Conservation (phyloP, 1,140 invertebrate species). For the Nephila pilipes region DNA sequence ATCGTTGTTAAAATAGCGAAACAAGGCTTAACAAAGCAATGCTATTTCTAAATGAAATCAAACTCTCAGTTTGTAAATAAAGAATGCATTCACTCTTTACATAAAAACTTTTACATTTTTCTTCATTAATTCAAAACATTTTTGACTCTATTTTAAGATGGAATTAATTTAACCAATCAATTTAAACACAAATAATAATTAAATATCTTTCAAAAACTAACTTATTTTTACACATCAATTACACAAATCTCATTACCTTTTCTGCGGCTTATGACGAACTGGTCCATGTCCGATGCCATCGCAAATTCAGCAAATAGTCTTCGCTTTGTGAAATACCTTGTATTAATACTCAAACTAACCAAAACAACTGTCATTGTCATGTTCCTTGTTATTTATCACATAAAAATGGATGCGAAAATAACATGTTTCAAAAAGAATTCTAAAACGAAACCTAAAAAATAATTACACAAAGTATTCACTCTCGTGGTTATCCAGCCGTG, state of each 20-base stretch:
- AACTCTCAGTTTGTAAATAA: no score
- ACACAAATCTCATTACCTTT: neutral
- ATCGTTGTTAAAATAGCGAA: no score
- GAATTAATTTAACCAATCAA: no score
- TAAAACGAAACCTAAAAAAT: neutral
- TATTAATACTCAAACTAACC: neutral
- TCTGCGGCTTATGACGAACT: neutral
- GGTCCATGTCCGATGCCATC: neutral
- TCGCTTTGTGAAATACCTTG: neutral
- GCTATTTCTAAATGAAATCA: no score
- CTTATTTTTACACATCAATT: no score
- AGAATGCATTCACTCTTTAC: no score
- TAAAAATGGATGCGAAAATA: neutral
- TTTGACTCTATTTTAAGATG: no score
- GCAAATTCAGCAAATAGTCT: neutral
- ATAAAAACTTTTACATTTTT: no score
- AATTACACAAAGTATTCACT: neutral
- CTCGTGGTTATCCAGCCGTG: neutral
- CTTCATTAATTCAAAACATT: no score
- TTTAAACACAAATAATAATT: no score
- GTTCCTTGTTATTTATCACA: neutral
- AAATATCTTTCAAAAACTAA: no score
- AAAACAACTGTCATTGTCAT: neutral
- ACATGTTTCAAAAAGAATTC: neutral
- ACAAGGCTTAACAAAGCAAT: no score